Conservation (phyloP, 2,797 vertebrate species). For the Poecilia velifera region DNA sequence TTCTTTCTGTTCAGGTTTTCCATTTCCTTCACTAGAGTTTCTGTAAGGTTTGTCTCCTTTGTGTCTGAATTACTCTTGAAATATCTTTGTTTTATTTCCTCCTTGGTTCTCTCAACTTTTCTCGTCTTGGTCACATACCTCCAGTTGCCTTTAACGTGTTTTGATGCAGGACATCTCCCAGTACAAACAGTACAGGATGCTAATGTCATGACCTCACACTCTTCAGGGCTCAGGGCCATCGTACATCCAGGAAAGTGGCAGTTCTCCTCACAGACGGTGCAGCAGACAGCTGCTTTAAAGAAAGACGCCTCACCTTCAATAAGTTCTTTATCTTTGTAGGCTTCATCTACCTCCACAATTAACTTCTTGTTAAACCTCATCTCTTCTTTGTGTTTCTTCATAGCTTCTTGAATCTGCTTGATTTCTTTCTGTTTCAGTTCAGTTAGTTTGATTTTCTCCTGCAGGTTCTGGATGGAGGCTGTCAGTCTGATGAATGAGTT, state of each 20-base stretch:
- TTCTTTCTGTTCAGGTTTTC: background rate
- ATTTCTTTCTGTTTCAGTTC: slow-evolving; percentile 1
- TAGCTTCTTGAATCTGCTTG: slow-evolving; percentile 1
- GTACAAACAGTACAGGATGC: background rate
- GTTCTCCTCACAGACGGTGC: slow-evolving; percentile 2
- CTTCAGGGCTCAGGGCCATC: background rate
- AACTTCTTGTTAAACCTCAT: background rate
- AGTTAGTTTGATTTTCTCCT: slow-evolving; percentile 1
- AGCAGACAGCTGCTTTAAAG: background rate
- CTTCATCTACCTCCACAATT: slow-evolving; percentile 2
- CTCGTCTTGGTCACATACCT: background rate
- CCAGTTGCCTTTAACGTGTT: background rate
- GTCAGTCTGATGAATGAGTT: background rate
- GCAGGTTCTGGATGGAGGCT: slow-evolving; percentile 11
- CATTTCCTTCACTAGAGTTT: background rate
- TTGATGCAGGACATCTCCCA: background rate
- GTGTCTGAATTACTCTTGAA: background rate
- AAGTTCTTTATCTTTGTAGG: background rate
- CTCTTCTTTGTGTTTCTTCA: background rate
- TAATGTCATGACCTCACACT: background rate
- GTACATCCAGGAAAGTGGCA: slow-evolving; percentile 2
- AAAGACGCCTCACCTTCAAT: background rate
- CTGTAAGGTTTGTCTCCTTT: background rate
- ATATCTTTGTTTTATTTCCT: background rate
- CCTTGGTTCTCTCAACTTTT: background rate